Percentiles rank a stretch among this genome's conserved stretches.
Conservation (phyloP, 1,140 invertebrate species). For the Leptestheria dahalacensis region DNA sequence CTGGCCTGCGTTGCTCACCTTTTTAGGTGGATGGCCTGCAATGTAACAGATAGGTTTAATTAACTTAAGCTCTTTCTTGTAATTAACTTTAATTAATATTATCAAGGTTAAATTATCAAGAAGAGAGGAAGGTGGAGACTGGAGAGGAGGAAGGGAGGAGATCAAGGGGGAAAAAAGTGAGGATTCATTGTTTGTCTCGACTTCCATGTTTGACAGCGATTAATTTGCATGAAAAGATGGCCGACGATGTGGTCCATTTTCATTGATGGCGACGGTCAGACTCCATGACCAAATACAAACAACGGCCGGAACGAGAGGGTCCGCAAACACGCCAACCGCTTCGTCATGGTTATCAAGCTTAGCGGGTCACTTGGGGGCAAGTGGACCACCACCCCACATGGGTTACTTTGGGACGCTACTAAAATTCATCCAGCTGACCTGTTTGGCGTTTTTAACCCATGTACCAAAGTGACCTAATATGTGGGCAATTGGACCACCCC, state of each 20-base stretch:
- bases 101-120: background rate
- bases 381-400: no score
- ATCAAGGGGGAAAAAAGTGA: background rate
- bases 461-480: no score
- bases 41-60: background rate
- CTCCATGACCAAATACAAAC: background rate
- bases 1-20: background rate
- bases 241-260: background rate
- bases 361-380: no score
- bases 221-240: background rate
- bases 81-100: background rate
- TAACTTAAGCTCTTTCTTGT: background rate
- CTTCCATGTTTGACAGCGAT: no score
- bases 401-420: no score
- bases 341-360: no score
- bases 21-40: constrained; percentile 9
- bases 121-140: background rate
- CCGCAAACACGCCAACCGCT: no score
- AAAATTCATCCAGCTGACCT: no score
- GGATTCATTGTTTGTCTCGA: background rate
- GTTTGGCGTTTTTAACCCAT: no score
- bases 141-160: background rate
- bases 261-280: background rate
- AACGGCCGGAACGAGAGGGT: background rate
- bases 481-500: background rate